Evolutionary conservation across 2,888 invertebrate genomes (phyloP).

Genomic region (Scaptomyza cyrtandrae): DNA sequence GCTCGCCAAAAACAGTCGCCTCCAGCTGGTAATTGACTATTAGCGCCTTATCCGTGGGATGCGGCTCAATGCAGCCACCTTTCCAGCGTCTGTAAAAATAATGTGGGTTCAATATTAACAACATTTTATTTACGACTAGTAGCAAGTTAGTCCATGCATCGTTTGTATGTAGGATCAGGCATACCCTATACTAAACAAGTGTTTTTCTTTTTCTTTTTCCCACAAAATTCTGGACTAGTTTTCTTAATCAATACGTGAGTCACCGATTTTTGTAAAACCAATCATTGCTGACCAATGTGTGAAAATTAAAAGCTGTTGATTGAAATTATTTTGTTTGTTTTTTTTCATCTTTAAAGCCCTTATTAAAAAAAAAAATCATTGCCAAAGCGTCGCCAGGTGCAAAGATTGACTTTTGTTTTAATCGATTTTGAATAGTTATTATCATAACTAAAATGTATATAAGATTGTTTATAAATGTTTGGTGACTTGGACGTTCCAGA

Average conservation of each 20-base stretch:
- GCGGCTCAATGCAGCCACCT: slow-evolving; percentile 93
- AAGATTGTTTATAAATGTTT: slow-evolving; percentile 1
- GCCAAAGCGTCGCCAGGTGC: background rate
- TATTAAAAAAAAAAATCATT: background rate
- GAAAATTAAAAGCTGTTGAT: background rate
- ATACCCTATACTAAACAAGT: too few species aligned
- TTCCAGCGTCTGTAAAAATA: slow-evolving; percentile 87
- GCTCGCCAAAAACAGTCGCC: slow-evolving; percentile 92
- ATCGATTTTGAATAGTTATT: background rate
- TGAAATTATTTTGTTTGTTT: background rate
- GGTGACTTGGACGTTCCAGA: background rate
- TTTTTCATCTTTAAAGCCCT: too few species aligned
- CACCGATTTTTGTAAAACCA: background rate
- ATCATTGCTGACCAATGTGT: background rate
- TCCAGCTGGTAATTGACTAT: slow-evolving; percentile 94
- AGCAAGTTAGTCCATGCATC: background rate
- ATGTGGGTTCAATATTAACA: background rate
- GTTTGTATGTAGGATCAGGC: too few species aligned
- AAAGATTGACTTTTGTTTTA: background rate
- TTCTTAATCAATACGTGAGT: slow-evolving; percentile 12
- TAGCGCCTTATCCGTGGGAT: slow-evolving; percentile 94
- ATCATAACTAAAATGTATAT: background rate
- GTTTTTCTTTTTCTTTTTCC: too few species aligned
- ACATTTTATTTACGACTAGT: background rate
- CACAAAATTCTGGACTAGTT: background rate